Evolutionary conservation across 2,797 vertebrate genomes (phyloP), one percentile per base, ranked within the genome.

Genomic region (Xiphophorus birchmanni): DNA sequence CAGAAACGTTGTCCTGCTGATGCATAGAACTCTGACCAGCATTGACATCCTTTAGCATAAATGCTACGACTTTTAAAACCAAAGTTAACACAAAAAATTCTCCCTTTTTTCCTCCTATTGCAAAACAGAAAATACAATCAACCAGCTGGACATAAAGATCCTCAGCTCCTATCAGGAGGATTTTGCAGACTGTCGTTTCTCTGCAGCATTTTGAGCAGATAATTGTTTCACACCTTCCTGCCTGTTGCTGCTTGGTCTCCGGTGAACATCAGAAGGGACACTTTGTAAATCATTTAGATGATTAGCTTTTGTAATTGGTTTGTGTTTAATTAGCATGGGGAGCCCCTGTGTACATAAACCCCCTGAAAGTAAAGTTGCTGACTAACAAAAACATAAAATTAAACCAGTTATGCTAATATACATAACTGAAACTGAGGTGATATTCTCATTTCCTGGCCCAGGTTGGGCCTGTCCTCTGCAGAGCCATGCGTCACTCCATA

Each of bases 401-500:
- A 84, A 82, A 84, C 63, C 79, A 67, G 47, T 23, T 32, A 37
- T 47, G 44, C 1, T 69, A 56, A 80, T 78, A 84, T 37, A 76
- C 77, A 69, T 32, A 37, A 82, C 26, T 52, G 29, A 76, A 56
- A 56, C 17, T 2, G 32, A 77, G 40, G 73, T 71, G 56, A 78
- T 82, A 82, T 84, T 78, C 37, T 60, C 50, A 54, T 86, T 74
- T 71, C 48, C 29, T 52, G 78, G 89, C 83, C 58, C 75, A 78
- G 47, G 84, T 88, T 87, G 86, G 72, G 69, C n/a, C 18, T 85
- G 78, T 92, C 1, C 87, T 81, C 76, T 84, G 74, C 79, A 75
- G 81, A 88, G 82, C 94, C 90, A 94, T 89, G 89, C 94, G 94
- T 94, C 90, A 89, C 89, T 91, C 92, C 91, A 91, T 91, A 94